Evolutionary conservation across 1,140 invertebrate species (phyloP).

Genomic region (Drosophila pallidifrons): DNA sequence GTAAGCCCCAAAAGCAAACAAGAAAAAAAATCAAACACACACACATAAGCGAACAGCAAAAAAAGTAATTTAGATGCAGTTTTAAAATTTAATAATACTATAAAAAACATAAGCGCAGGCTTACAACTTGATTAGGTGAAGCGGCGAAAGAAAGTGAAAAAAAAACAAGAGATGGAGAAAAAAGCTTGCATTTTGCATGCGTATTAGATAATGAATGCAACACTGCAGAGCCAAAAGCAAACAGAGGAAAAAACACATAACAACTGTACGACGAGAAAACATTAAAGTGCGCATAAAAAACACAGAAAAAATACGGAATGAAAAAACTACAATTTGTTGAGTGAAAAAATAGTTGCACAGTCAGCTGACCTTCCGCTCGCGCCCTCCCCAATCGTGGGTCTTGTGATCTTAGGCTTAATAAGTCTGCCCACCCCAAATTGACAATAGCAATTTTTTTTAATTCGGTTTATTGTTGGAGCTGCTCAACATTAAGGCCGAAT

Average conservation of each 20-base stretch:
- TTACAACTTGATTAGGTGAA: constrained; percentile 5
- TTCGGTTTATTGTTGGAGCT: background rate
- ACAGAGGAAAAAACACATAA: constrained; percentile 20
- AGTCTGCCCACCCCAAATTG: background rate
- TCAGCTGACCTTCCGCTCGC: constrained; percentile 71
- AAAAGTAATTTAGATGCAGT: constrained; percentile 35
- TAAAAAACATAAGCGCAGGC: background rate
- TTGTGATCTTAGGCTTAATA: constrained; percentile 57
- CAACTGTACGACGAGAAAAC: constrained; percentile 4
- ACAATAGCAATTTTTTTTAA: background rate
- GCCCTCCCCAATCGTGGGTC: constrained; percentile 36
- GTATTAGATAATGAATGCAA: constrained; percentile 71
- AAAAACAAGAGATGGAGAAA: constrained; percentile 51
- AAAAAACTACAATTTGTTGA: constrained; percentile 8
- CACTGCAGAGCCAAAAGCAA: background rate
- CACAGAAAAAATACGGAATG: constrained; percentile 1
- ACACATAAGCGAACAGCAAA: background rate
- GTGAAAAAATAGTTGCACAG: constrained; percentile 58
- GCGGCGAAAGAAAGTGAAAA: constrained; percentile 50
- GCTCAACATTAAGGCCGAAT: background rate
- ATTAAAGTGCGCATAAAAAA: constrained; percentile 50
- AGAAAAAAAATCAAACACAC: constrained; percentile 14
- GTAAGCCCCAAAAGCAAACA: constrained; percentile 62
- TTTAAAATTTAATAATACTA: constrained; percentile 8
- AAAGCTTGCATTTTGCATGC: constrained; percentile 36